Percentiles rank a stretch among this genome's conserved stretches.
These are phyloP conservation scores for Papilio aristodemus DNA, from an alignment of 1,140 invertebrate species.

Conservation along the genomic window DNA sequence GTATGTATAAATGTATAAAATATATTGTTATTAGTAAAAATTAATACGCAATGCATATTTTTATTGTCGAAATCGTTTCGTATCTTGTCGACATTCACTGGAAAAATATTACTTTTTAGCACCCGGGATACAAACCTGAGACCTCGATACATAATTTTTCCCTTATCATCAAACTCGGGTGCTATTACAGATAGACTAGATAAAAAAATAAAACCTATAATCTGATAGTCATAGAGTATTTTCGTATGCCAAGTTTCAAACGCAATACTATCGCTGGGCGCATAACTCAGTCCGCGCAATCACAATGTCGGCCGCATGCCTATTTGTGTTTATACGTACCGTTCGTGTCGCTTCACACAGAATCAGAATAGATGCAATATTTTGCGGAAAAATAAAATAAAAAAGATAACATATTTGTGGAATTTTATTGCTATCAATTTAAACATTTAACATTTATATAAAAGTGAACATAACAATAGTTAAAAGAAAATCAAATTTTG, in stretches of 20 bases:
- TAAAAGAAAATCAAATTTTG: no score
- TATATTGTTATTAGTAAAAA: no score
- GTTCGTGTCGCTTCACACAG: conserved; percentile 3
- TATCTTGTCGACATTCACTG: no score
- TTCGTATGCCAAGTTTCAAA: conserved; percentile 32
- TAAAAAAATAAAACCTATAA: conserved; percentile 4
- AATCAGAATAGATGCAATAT: neutral
- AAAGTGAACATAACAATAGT: no score
- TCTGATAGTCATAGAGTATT: conserved; percentile 4
- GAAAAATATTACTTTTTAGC: no score
- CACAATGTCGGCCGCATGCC: conserved; percentile 21
- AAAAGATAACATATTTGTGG: neutral
- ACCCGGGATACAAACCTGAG: no score
- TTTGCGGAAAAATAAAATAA: neutral
- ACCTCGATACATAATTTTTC: no score
- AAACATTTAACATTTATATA: neutral
- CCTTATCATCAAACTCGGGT: no score
- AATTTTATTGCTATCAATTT: neutral
- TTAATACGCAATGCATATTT: no score
- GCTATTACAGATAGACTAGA: neutral
- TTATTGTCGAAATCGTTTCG: no score
- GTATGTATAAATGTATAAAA: neutral
- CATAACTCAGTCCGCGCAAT: conserved; percentile 27
- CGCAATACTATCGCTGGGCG: conserved; percentile 19
- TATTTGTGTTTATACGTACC: conserved; percentile 22